A percentile compares a stretch with the other conserved stretches of the same genome.
Evolutionary conservation across 1,140 invertebrate species (phyloP).

Genomic region (Amphibalanus amphitrite): DNA sequence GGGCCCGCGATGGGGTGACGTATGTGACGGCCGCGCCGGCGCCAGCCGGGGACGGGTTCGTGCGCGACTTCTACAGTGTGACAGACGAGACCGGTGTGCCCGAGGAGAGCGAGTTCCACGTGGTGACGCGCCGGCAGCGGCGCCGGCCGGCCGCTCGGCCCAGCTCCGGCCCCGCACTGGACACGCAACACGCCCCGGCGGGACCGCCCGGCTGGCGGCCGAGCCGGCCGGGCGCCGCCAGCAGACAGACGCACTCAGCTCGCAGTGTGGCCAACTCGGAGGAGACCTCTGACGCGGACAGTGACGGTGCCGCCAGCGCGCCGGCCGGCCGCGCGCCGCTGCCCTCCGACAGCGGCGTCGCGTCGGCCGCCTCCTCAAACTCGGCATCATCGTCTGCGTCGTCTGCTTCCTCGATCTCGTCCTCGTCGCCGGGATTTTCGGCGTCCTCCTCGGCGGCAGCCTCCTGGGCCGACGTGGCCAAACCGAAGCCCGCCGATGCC

Average conservation of each 20-base stretch:
- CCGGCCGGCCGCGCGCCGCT: no score
- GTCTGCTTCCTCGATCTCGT: not conserved
- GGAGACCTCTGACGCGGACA: not conserved
- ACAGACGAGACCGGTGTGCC: not conserved
- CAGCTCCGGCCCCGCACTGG: no score
- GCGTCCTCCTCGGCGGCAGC: not conserved
- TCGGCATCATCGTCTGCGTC: not conserved
- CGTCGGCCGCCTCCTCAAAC: not conserved
- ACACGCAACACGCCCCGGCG: no score
- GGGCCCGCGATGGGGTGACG: not conserved
- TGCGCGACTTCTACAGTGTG: not conserved
- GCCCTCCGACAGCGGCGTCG: not conserved
- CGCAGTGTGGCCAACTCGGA: not conserved
- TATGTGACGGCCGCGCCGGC: not conserved
- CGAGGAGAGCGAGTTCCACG: not conserved
- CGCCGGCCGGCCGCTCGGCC: no score
- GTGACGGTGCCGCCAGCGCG: not conserved
- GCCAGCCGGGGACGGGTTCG: not conserved
- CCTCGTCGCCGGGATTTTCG: not conserved
- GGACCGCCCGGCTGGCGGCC: no score
- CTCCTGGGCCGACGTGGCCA: not conserved
- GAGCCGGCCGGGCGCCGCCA: no score
- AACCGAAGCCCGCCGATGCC: not conserved
- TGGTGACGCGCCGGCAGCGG: not conserved
- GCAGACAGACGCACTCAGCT: not conserved